Evolutionary conservation across 2,797 vertebrate genomes (phyloP).

Genomic region (Sarcophilus harrisii): DNA sequence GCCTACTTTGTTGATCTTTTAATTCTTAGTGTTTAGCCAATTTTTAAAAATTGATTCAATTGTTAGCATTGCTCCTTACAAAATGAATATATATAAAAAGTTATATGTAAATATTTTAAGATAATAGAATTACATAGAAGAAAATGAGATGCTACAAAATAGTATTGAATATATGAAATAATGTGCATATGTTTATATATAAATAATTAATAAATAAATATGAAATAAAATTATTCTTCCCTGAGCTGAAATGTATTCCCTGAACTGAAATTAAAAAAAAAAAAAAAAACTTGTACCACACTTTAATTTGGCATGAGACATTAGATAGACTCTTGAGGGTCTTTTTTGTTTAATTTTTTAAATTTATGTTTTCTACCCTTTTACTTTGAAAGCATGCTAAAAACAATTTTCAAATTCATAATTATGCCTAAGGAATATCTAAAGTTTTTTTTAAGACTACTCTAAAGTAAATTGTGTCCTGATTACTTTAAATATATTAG

Average conservation of each 20-base stretch:
- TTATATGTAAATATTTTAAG: background rate
- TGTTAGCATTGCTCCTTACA: background rate
- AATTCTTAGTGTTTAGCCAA: background rate
- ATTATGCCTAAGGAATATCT: background rate
- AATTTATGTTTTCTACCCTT: slow-evolving; percentile 38
- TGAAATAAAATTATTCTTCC: background rate
- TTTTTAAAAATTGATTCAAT: background rate
- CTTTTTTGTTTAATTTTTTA: background rate
- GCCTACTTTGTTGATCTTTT: background rate
- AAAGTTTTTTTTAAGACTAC: background rate
- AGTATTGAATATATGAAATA: too few relatives aligned
- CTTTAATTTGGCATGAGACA: background rate
- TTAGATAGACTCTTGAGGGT: background rate
- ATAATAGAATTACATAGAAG: background rate
- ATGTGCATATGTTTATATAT: too few relatives aligned
- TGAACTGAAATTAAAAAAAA: background rate
- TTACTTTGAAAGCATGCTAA: slow-evolving; percentile 24
- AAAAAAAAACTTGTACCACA: background rate
- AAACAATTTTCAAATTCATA: background rate
- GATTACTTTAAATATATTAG: background rate
- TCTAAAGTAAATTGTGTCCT: background rate
- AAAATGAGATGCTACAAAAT: background rate
- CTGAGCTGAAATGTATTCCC: background rate
- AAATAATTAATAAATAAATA: too few relatives aligned
- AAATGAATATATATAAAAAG: background rate